A percentile compares a stretch with the other conserved stretches of the same genome.
Conservation (phyloP, 2,797 vertebrate genomes). For the Phalanger gymnotis region DNA sequence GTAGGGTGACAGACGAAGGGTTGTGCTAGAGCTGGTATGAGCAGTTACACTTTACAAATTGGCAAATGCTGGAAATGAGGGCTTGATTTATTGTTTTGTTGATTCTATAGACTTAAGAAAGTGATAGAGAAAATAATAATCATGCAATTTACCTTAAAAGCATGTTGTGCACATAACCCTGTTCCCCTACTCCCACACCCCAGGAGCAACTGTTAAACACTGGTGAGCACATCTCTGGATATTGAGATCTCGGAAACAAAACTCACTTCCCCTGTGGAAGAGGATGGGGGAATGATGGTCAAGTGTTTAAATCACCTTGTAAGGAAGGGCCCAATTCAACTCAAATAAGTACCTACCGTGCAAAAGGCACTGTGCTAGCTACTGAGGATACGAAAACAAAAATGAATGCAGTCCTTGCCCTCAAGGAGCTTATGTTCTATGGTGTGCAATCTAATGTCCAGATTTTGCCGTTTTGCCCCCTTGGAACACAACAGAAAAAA, state of each 20-base stretch:
- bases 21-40: background rate
- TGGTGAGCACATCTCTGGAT: background rate
- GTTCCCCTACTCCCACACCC: background rate
- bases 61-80: background rate
- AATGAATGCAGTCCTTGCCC: background rate
- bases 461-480: background rate
- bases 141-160: background rate
- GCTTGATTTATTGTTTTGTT: background rate
- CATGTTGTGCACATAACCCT: background rate
- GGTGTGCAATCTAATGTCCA: background rate
- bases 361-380: background rate
- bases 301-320: background rate
- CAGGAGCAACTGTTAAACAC: background rate
- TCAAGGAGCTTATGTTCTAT: background rate
- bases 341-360: background rate
- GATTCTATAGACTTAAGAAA: background rate
- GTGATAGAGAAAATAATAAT: background rate
- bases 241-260: background rate
- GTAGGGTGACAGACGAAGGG: background rate
- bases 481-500: background rate
- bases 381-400: background rate
- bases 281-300: background rate
- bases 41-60: background rate
- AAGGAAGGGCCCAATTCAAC: background rate
- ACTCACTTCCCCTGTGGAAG: background rate